phyloP scores from a whole-genome alignment of 92 coral and sea anemone species.

The Micromussa lordhowensis region DNA sequence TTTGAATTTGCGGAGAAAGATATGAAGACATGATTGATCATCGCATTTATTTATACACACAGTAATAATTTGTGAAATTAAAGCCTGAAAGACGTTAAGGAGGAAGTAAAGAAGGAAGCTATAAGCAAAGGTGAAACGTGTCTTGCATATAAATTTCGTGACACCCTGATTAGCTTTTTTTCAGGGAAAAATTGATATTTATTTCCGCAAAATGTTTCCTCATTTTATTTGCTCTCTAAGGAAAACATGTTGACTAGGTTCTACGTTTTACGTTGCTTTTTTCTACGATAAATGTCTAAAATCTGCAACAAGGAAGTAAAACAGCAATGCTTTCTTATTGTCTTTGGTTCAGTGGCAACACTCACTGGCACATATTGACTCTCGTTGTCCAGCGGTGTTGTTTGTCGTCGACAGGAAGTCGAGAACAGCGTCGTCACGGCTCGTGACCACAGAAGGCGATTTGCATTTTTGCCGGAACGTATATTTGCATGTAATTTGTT shows the following conservation, averaged over 20 bases:
- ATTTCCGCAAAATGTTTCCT: background rate
- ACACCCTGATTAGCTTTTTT: no score
- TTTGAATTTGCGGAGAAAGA: no score
- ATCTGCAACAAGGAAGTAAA: no score
- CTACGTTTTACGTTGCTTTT: background rate
- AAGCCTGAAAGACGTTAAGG: no score
- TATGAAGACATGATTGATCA: no score
- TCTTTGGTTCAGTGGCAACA: background rate
- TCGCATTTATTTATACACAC: no score
- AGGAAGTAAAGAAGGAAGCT: background rate
- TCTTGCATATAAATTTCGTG: no score
- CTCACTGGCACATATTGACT: background rate
- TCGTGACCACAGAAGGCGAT: background rate
- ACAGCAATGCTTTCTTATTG: no score
- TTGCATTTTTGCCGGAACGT: background rate
- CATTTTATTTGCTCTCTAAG: background rate
- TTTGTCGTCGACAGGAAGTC: background rate
- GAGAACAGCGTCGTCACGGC: background rate
- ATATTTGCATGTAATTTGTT: background rate
- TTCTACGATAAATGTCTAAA: no score
- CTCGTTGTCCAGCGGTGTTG: background rate
- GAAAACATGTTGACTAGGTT: background rate
- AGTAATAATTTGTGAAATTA: no score
- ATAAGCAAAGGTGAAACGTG: background rate
- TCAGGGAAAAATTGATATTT: no score